Conservation (phyloP, 2,888 invertebrate species). For the Microctonus brassicae region DNA sequence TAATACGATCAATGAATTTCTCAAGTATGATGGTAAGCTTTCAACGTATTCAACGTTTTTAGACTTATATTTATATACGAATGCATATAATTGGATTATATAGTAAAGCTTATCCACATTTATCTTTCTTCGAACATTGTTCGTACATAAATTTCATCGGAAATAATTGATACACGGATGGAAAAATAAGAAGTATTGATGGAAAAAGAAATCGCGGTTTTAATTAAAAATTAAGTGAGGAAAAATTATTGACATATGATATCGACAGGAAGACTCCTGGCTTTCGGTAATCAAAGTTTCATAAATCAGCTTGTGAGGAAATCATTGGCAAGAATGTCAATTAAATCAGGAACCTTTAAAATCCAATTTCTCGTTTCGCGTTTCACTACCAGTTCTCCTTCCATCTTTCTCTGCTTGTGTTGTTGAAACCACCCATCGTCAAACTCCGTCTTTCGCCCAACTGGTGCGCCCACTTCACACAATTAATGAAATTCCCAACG, state of each 20-base stretch:
- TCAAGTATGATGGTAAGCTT: background rate
- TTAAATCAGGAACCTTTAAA: constrained; percentile 16
- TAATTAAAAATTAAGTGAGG: background rate
- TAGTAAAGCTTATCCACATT: background rate
- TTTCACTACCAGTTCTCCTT: constrained; percentile 14
- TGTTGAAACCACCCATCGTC: background rate
- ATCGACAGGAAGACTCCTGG: constrained; percentile 5
- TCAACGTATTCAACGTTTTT: background rate
- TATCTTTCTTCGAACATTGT: no score
- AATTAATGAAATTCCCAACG: constrained; percentile 12
- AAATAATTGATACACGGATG: no score
- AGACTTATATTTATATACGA: background rate
- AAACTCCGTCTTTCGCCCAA: background rate
- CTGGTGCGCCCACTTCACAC: background rate
- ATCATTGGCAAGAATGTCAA: constrained; percentile 23
- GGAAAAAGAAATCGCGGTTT: background rate
- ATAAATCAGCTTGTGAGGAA: constrained; percentile 8
- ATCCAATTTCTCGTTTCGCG: constrained; percentile 22
- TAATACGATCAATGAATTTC: background rate
- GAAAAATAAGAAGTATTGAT: background rate
- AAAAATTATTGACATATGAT: background rate
- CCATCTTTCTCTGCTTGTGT: background rate
- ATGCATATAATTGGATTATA: background rate
- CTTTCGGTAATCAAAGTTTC: background rate
- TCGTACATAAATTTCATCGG: no score